Evolutionary conservation across 37 sponge, comb jelly and placozoan genomes (phyloP), one percentile per base, ranked within the genome.

Genomic region (Tethya wilhelma): DNA sequence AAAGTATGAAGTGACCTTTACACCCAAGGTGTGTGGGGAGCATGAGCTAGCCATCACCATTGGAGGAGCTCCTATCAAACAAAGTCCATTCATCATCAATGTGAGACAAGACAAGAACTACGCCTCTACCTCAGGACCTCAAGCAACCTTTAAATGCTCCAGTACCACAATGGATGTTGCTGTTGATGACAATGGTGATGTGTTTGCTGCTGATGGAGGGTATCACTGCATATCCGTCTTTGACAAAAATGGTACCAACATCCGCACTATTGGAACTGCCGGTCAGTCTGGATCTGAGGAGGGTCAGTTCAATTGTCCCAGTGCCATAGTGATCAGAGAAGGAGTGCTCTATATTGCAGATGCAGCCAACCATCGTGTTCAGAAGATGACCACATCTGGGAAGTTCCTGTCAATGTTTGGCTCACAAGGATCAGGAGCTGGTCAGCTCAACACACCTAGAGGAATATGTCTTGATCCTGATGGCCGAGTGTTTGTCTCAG

Each of bases 331-430:
- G 26, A 67, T 87, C 30, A 36, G 39, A 31, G 68, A 69, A 26
- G 87, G 80, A 32, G 25, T 74, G 46, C 33, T 87, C 36, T 87
- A 80, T 56, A 69, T 87, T 17, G 65, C 64, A 42, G 87, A 87
- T 2, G 12, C 42, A 1, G 55, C 26, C 33, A 80, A 80, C 44
- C 64, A 73, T 32, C 46, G 87, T 23, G 68, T 87, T 4, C 81
- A 80, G 74, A 79, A 80, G 75, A 30, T 87, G 0, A 41, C 64
- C 1, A 25, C 68, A 20, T 60, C 23, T 0, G 81, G 75, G 6
- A 60, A 79, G 25, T 73, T 57, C n/a, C 34, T 87, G 0, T 37
- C 57, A 11, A 68, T 73, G 65, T 87, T 87, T 79, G 87, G 75
- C 33, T 7, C 59, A 19, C 22, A 26, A 20, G 85, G 78, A 12